These are phyloP conservation scores for Terebella lapidaria DNA, from an alignment of 2,888 invertebrate genomes.

Conservation along the genomic window DNA sequence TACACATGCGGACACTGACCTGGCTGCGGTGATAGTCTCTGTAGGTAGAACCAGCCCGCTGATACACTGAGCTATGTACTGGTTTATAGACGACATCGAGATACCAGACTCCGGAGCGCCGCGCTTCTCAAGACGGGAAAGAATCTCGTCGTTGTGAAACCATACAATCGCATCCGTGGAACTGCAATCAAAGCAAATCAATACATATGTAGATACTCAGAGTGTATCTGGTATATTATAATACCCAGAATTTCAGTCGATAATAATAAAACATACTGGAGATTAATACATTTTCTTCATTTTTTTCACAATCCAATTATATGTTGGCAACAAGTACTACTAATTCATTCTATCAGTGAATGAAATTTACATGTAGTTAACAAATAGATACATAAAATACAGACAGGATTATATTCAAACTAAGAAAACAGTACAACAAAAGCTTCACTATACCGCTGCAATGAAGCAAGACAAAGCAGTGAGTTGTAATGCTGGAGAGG, in stretches of 20 bases:
- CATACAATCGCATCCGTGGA: slow-evolving; percentile 39
- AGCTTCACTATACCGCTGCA: slow-evolving; percentile 48
- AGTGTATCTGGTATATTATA: no score
- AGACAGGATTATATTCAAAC: no score
- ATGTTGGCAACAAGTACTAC: no score
- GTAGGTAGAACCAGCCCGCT: slow-evolving; percentile 42
- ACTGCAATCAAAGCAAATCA: slow-evolving; percentile 22
- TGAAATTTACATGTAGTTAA: no score
- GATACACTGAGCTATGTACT: slow-evolving; percentile 37
- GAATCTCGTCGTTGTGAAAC: slow-evolving; percentile 42
- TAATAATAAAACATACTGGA: no score
- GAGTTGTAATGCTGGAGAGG: slow-evolving; percentile 51
- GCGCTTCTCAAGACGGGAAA: slow-evolving; percentile 15
- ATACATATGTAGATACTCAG: neutral
- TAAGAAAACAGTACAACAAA: no score
- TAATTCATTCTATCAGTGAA: no score
- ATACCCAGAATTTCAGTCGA: no score
- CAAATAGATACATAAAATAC: no score
- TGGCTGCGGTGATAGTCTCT: slow-evolving; percentile 31
- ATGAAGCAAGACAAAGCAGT: slow-evolving; percentile 35
- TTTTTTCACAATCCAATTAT: no score
- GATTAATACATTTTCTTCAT: no score
- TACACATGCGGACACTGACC: no score
- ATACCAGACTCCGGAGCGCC: slow-evolving; percentile 6
- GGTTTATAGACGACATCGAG: slow-evolving; percentile 35